Base-by-base conservation (phyloP, 1,140 invertebrate species). In the Tetragonula clypearis region DNA sequence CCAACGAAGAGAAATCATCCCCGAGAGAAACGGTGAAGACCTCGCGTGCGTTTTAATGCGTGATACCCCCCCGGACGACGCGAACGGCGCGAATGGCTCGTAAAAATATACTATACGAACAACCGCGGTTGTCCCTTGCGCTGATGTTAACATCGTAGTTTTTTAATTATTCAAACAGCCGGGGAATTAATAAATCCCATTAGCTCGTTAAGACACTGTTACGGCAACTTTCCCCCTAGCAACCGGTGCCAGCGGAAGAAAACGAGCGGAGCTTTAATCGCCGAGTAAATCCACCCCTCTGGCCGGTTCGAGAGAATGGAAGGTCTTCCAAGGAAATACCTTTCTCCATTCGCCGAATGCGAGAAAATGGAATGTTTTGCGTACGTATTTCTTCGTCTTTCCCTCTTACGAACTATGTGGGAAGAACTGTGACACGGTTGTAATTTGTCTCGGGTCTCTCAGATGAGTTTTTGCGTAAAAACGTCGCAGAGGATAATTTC, bases 121-220 rank as follows among this genome's bases (percentile, higher is more conserved):
- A 68, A 65, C 21, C 41, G 41, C 60, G 23, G 41, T 8, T 49
- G 76, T 19, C 35, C 12, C 30, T 30, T 30, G 30, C 2, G 5
- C 6, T 19, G 19, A 68, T 55, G 77, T 30, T 55, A 68, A 53
- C 77, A 30, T 68, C 62, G 26, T 21, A 19, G 26, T 23, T 79
- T 79, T 79, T 79, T 53, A 79, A 79, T 79, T 79, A 79, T 79
- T 68, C 77, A 79, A 79, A 68, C 41, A 26, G 49, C 77, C 49
- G 26, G 11, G 26, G 77, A 55, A 79, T 79, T 53, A 68, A 65
- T 53, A 26, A 49, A 65, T 79, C 26, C 62, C 62, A 68, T 79
- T 79, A 49, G 77, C 49, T 68, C 62, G 77, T 68, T 79, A 79
- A 68, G 26, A 41, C 62, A 68, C 21, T 62, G 62, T 79, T 53